Percentiles rank a stretch among this genome's conserved stretches.
Evolutionary conservation across 2,113 vertebrate genomes (phyloP).

Genomic region (Vulpes vulpes): DNA sequence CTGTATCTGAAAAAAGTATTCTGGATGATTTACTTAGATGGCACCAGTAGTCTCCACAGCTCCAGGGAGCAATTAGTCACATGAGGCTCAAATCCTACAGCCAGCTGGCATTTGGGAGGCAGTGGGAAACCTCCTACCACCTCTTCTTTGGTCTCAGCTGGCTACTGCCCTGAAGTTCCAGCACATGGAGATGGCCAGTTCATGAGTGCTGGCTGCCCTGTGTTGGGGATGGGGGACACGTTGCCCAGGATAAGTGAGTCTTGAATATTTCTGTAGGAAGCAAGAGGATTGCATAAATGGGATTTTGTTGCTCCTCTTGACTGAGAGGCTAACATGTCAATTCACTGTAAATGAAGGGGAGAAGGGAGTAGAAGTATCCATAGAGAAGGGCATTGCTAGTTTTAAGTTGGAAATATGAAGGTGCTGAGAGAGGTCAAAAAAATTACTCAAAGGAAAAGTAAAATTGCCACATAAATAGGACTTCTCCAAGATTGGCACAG

Average conservation of each 20-base stretch:
- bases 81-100: not conserved
- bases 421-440: not conserved
- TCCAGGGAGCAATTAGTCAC: conserved; percentile 37
- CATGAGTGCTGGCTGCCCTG: not conserved
- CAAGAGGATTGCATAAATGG: not conserved
- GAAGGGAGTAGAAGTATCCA: not conserved
- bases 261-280: not conserved
- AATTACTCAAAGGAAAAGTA: conserved; percentile 7
- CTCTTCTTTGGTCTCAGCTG: conserved; percentile 59
- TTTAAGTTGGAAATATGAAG: not conserved
- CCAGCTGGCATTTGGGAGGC: not conserved
- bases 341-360: not conserved
- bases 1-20: conserved; percentile 48
- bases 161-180: not conserved
- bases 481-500: not conserved
- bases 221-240: not conserved
- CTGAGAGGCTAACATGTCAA: not conserved
- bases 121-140: not conserved
- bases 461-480: not conserved
- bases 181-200: not conserved
- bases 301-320: not conserved
- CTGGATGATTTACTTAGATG: not conserved
- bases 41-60: not conserved
- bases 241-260: not conserved
- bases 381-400: not conserved